These are phyloP conservation scores for Rutpela maculata DNA, from an alignment of 2,888 invertebrate species.

Conservation along the genomic window DNA sequence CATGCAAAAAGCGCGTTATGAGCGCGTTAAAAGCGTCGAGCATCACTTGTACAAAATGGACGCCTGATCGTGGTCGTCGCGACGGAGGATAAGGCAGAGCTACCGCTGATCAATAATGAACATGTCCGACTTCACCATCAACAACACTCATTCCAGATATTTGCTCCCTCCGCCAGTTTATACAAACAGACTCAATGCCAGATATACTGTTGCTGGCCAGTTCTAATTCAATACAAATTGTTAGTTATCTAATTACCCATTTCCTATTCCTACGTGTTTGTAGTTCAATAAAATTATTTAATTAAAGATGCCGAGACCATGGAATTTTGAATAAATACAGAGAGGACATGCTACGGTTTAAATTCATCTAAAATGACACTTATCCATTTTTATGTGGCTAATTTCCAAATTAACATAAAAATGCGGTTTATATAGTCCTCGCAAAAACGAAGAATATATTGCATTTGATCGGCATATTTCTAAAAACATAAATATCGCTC, in stretches of 20 bases:
- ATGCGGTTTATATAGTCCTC: too few relatives aligned
- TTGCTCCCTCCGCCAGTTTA: slow-evolving; percentile 60
- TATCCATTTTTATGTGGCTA: too few relatives aligned
- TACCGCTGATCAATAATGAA: slow-evolving; percentile 73
- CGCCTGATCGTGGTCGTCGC: slow-evolving; percentile 71
- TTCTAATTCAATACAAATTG: slow-evolving; percentile 40
- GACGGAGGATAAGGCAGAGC: slow-evolving; percentile 71
- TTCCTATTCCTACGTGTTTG: slow-evolving; percentile 11
- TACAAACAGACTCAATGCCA: slow-evolving; percentile 55
- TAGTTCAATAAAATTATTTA: slow-evolving; percentile 5
- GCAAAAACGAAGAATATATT: too few relatives aligned
- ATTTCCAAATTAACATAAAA: too few relatives aligned
- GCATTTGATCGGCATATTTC: too few relatives aligned
- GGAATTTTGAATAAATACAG: background rate
- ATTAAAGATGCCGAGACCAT: background rate
- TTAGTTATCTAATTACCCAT: slow-evolving; percentile 44
- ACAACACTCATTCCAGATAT: slow-evolving; percentile 64
- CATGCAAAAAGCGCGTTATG: background rate
- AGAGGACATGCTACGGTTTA: background rate
- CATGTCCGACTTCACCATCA: slow-evolving; percentile 70
- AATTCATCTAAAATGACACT: too few relatives aligned
- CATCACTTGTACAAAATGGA: slow-evolving; percentile 57
- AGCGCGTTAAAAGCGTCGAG: slow-evolving; percentile 28
- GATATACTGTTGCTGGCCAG: slow-evolving; percentile 43
- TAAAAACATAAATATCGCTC: too few relatives aligned